These are phyloP conservation scores for Hemichromis elongatus DNA, from an alignment of 2,113 vertebrate genomes.

Conservation along the genomic window DNA sequence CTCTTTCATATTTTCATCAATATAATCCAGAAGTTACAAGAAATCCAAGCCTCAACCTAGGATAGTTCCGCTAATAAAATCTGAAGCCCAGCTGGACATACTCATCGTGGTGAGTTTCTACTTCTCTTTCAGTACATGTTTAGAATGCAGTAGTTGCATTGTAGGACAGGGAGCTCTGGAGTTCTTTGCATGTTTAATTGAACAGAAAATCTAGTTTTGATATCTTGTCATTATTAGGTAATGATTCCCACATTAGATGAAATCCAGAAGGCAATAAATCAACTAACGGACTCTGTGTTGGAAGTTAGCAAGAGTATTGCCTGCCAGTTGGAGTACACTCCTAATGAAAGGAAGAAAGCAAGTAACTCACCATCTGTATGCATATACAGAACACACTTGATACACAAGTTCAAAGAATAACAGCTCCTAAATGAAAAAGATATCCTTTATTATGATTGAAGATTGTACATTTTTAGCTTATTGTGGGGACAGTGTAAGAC, in stretches of 20 bases:
- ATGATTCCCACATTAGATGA: conserved; percentile 79
- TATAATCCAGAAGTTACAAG: conserved; percentile 3
- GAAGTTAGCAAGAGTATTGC: conserved; percentile 78
- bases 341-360: background rate
- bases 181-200: background rate
- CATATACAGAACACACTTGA: background rate
- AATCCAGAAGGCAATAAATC: conserved; percentile 77
- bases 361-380: background rate
- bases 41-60: conserved; percentile 32
- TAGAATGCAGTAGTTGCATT: background rate
- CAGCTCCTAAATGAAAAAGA: background rate
- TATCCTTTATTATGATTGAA: background rate
- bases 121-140: background rate
- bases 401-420: background rate
- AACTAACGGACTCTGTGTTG: conserved; percentile 70
- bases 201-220: background rate
- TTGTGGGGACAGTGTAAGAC: background rate
- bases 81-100: conserved; percentile 74
- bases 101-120: conserved; percentile 72
- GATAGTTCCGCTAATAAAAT: conserved; percentile 69
- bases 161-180: background rate
- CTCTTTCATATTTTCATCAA: conserved; percentile 40
- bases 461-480: background rate
- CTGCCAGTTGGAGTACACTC: conserved; percentile 71
- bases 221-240: conserved; percentile 56